Evolutionary conservation across 2,797 vertebrate genomes (phyloP), one percentile per base, ranked within the genome.

Genomic region (Tauraco hartlaubi): DNA sequence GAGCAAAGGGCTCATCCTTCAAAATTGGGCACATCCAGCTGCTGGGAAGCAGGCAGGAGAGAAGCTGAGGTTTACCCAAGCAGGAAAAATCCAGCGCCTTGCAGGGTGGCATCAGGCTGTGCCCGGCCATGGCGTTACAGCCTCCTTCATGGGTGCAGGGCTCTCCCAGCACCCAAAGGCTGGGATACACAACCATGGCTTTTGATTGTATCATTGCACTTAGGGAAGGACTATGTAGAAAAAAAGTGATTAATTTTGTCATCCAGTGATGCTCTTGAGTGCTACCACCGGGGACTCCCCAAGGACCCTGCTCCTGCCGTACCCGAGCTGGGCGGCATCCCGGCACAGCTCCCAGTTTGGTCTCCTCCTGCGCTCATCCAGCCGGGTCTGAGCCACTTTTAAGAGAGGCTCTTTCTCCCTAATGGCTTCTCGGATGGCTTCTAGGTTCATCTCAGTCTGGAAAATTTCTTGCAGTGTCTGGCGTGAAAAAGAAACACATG

Each of bases 381-480:
- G 97, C 11, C 99, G 97, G 4, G 99, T 99, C 86, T 99, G 99
- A 15, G 99, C 99, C 91, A 99, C 99, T 97, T 99, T 99, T 66
- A 99, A 91, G 0, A 99, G 98, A 63, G 96, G 95, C 35, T 98
- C 98, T 84, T 99, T 99, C 82, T 99, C 99, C 88, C 96, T 97
- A 78, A 99, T 98, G 76, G 99, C 98, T 95, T 98, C 99, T 84
- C 96, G 99, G 90, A 99, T 96, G 41, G 98, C 98, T 76, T 99
- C 99, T 19, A 99, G 99, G 78, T 98, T 97, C 96, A 98, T 98
- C 97, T 99, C 99, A 0, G 98, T 98, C 97, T 99, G 99, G 96
- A 99, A 99, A 83, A 99, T 99, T 97, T 99, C 99, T 96, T 99
- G 99, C 31, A 99, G 98, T 2, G 98, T 99, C 99, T 99, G 91